Evolutionary conservation across 2,888 invertebrate species (phyloP), one percentile per base, ranked within the genome.

Genomic region (Apamea crenata): DNA sequence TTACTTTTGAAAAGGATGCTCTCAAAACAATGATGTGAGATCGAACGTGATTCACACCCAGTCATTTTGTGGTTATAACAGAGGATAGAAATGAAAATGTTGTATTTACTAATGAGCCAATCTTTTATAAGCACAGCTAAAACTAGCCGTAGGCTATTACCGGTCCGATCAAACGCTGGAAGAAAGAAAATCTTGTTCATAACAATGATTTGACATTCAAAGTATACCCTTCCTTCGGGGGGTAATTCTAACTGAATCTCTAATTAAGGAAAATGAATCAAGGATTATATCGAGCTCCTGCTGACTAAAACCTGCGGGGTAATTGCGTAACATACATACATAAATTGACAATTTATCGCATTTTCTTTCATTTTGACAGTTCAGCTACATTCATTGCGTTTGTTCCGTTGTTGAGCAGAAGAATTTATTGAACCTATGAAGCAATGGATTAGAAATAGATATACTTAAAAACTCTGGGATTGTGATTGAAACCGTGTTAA

Each of bases 71-170:
- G 16, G 53, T 29, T 32, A 32, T 69, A 70, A 65, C 21, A 47
- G 29, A 21, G 21, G 44, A 56, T 53, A 47, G 18, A 70, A 77
- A 36, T 29, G 56, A 18, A 65, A 29, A 1, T 18, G 70, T 47
- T 18, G 70, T 47, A 59, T 18, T 75, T 44, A 71, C 66, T 67
- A 77, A 77, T 71, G 59, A 77, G 47, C 50, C 36, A n/a, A 21
- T 69, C n/a, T 74, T 40, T 44, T 10, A 29, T 29, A 18, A 47
- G 18, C 44, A 44, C 18, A 59, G 59, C 56, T 59, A 59, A 70
- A 59, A 32, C 47, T 29, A 29, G 65, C 65, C 29, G 2, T 44
- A 25, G 36, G 70, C 65, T n/a, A 21, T 53, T 40, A 29, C 40
- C 25, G 16, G 25, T 29, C 25, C 32, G 2, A 10, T 59, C 18